Evolutionary conservation across 2,797 vertebrate genomes (phyloP).

Genomic region (Oceanodroma leucorhoa): DNA sequence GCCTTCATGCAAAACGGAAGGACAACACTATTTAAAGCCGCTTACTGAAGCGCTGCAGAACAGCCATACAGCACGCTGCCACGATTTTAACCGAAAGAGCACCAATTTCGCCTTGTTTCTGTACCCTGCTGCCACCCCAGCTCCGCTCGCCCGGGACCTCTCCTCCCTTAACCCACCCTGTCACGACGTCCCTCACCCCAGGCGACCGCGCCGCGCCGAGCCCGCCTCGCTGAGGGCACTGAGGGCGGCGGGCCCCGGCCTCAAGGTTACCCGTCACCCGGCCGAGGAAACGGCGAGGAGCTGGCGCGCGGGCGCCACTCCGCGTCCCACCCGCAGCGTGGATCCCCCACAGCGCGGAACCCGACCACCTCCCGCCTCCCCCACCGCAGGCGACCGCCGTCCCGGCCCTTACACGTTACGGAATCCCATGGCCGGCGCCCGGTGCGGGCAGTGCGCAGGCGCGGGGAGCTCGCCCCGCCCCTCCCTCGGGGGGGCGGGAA

Average conservation of each 20-base stretch:
- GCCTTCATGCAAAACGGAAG: neutral
- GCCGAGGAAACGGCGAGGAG: too few relatives aligned
- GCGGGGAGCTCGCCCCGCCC: fast-evolving
- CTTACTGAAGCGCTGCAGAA: neutral
- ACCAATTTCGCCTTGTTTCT: fast-evolving
- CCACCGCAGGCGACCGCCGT: neutral
- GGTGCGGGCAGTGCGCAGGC: neutral
- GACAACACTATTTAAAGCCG: neutral
- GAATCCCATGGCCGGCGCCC: neutral
- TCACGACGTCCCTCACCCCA: neutral
- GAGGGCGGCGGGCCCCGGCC: neutral
- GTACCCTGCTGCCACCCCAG: neutral
- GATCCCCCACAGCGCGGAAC: fast-evolving
- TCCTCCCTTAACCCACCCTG: neutral
- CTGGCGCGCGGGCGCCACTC: fast-evolving
- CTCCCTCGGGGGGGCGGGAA: too few relatives aligned
- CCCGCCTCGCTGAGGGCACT: neutral
- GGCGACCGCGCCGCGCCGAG: neutral
- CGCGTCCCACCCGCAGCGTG: fast-evolving
- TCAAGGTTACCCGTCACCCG: neutral
- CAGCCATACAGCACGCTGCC: too few relatives aligned
- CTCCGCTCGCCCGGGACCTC: neutral
- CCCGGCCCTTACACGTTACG: neutral
- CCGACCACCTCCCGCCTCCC: neutral
- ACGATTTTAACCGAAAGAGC: too few relatives aligned